Conservation (phyloP, 2,797 vertebrate genomes). For the Pempheris klunzingeri region DNA sequence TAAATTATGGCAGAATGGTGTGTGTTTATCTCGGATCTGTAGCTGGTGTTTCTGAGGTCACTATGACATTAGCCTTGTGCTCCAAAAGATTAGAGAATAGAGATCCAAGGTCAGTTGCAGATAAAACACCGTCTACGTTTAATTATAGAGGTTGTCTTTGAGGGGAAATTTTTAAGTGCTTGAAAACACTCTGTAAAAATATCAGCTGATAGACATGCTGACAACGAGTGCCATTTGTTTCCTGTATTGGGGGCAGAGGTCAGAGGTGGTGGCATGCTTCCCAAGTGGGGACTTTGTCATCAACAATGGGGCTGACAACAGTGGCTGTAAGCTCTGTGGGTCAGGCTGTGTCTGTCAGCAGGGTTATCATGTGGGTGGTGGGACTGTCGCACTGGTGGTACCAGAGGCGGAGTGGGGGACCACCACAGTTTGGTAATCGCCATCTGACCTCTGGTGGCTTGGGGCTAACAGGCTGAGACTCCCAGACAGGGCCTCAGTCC, state of each 20-base stretch:
- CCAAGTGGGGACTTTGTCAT: conserved; percentile 61
- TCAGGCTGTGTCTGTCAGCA: conserved; percentile 62
- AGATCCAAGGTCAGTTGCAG: background rate
- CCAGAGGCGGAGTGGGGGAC: conserved; percentile 61
- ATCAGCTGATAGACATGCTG: conserved; percentile 45
- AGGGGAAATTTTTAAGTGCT: background rate
- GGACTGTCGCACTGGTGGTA: conserved; percentile 54
- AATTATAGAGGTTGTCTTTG: background rate
- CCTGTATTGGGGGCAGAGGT: conserved; percentile 69
- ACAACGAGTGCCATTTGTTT: conserved; percentile 68
- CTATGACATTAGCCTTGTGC: too few relatives aligned
- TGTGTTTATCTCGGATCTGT: background rate
- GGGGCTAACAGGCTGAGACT: conserved; percentile 52
- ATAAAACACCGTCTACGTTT: background rate
- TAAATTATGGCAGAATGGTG: background rate
- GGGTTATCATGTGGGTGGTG: conserved; percentile 71
- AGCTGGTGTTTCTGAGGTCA: too few relatives aligned
- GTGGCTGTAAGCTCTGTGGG: conserved; percentile 47
- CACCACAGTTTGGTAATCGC: conserved; percentile 73
- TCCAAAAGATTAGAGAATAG: conserved; percentile 2
- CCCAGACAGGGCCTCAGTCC: conserved; percentile 50
- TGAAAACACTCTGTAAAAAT: conserved; percentile 13
- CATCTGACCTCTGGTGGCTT: conserved; percentile 73
- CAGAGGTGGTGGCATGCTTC: conserved; percentile 61
- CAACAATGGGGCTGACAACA: conserved; percentile 56